Base-by-base conservation (phyloP, 2,888 invertebrate species). In the Apodemia duryi region DNA sequence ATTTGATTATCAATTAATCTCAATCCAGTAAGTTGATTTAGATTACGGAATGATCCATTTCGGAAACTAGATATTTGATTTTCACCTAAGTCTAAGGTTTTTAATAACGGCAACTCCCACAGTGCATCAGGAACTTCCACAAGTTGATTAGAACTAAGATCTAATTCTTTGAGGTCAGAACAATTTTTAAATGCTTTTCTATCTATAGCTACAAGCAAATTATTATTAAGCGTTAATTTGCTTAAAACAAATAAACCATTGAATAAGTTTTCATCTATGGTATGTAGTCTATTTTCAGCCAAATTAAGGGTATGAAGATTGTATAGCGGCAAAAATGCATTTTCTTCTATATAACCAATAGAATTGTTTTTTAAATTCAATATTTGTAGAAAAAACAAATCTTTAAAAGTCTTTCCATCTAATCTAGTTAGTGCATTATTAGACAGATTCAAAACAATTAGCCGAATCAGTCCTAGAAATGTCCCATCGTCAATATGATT, bases 1-100 rank as follows among this genome's bases (percentile, higher is more conserved):
- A 97, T 96, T 80, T 96, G 95, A 88, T 98, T 98, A 78, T 97
- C 97, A 75, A 98, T 97, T 76, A 98, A 83, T 65, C 98, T 94
- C 67, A 99, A 90, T 28, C 97, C 97, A 65, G 97, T 97, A 73
- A 99, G 92, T 85, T 97, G 97, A 75, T 96, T 95, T 65, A 98
- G 92, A 82, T 97, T 96, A 80, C 94, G 95, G 79, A 98, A 96
- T 3, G 97, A 96, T 66, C 96, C 96, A 78, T 97, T 97, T 78
- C 93, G 94, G 73, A 99, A 95, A 64, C 94, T 94, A 54, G 94
- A 94, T 76, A 99, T 97, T 84, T 96, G 95, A 91, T 98, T 99
- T 86, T 98, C 97, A 63, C 97, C 98, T 77, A 99, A 92, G 85
- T 98, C 97, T 65, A 99, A 93, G 1, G 97, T 97, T 86, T 97